phyloP scores from a whole-genome alignment of 2,113 vertebrate species.

The Rafetus swinhoei region DNA sequence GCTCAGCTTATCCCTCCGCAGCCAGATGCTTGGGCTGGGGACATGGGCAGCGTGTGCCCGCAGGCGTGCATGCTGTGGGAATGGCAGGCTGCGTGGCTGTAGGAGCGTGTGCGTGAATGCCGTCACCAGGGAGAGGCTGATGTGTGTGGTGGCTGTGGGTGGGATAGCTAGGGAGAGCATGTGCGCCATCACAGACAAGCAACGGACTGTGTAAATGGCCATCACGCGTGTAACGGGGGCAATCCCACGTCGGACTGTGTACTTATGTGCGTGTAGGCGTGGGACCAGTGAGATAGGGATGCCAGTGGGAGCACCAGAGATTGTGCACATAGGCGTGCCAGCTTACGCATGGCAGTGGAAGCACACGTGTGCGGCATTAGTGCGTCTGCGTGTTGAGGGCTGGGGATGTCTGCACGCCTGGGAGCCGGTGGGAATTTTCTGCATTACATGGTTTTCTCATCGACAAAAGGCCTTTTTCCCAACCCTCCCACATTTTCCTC shows the following conservation, averaged over 20 bases:
- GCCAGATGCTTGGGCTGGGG: background rate
- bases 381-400: background rate
- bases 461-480: background rate
- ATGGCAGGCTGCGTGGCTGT: too few relatives aligned
- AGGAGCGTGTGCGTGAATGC: too few relatives aligned
- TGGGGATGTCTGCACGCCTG: background rate
- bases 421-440: background rate
- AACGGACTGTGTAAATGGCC: too few relatives aligned
- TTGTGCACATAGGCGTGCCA: too few relatives aligned
- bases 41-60: too few relatives aligned
- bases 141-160: too few relatives aligned
- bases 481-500: background rate
- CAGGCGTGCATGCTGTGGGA: too few relatives aligned
- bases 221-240: accelerated
- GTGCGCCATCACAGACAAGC: too few relatives aligned
- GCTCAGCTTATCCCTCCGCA: background rate
- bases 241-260: background rate
- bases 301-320: too few relatives aligned
- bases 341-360: background rate
- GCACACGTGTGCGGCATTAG: background rate
- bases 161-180: too few relatives aligned
- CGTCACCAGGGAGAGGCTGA: too few relatives aligned
- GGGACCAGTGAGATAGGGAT: background rate
- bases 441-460: background rate
- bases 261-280: too few relatives aligned